These are phyloP conservation scores for Silvanus unidentatus DNA, from an alignment of 2,888 invertebrate genomes.

Conservation along the genomic window DNA sequence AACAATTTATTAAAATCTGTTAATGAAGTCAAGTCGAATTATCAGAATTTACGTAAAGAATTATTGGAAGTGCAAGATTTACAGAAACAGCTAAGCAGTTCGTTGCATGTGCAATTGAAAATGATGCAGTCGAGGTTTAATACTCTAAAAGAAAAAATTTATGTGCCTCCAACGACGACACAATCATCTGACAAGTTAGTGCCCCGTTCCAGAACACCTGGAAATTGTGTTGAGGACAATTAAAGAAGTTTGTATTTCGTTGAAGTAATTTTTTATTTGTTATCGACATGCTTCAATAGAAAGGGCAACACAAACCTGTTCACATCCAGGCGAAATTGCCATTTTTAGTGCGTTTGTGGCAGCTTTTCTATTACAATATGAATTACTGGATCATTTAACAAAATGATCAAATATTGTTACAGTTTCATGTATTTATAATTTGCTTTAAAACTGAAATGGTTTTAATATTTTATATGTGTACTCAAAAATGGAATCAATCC, in stretches of 20 bases:
- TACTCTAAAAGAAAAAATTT: constrained; percentile 63
- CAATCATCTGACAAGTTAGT: not conserved
- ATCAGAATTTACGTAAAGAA: constrained; percentile 71
- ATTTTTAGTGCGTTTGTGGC: constrained; percentile 19
- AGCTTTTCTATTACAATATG: not conserved
- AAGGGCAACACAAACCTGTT: constrained; percentile 23
- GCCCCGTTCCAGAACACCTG: not conserved
- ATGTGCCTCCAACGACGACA: constrained; percentile 27
- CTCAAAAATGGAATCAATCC: constrained; percentile 12
- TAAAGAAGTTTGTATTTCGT: not conserved
- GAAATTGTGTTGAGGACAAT: not conserved
- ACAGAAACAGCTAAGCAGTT: constrained; percentile 69
- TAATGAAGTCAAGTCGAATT: constrained; percentile 72
- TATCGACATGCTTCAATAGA: constrained; percentile 18
- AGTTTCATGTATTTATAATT: no score
- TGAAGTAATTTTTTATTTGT: not conserved
- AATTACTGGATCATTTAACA: not conserved
- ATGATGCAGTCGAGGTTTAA: constrained; percentile 71
- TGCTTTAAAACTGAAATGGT: no score
- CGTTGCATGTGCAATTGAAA: constrained; percentile 66
- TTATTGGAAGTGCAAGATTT: constrained; percentile 73
- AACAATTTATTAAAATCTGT: constrained; percentile 70
- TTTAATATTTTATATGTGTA: no score
- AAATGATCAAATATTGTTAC: no score
- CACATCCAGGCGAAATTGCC: constrained; percentile 22